phyloP scores from a whole-genome alignment of 2,113 vertebrate genomes.

The Marmota flaviventris region DNA sequence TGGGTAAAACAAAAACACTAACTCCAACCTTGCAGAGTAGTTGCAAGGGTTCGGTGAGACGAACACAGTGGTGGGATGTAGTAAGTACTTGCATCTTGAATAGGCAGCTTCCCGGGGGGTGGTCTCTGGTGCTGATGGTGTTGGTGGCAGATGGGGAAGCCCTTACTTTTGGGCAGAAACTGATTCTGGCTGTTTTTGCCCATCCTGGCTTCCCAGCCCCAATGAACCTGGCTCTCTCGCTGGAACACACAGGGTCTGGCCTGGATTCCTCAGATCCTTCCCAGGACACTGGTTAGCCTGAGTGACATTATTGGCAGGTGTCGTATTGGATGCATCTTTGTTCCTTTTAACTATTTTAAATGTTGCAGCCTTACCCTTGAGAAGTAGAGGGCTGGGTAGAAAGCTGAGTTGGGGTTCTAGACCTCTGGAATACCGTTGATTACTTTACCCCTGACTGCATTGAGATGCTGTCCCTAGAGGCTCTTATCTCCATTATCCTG shows the following conservation, averaged over 20 bases:
- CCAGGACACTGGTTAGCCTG: not conserved
- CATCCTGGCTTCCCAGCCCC: not conserved
- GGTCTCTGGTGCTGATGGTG: not conserved
- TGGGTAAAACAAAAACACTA: not conserved
- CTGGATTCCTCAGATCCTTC: not conserved
- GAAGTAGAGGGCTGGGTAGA: not conserved
- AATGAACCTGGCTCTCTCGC: not conserved
- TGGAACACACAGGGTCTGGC: not conserved
- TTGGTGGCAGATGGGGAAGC: not conserved
- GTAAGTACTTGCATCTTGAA: not conserved
- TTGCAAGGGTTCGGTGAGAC: not conserved
- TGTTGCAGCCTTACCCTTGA: not conserved
- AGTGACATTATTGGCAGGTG: too few species aligned
- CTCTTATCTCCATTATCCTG: not conserved
- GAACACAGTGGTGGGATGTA: accelerated
- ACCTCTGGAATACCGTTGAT: not conserved
- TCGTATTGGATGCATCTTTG: not conserved
- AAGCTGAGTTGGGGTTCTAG: too few species aligned
- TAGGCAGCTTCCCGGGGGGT: not conserved
- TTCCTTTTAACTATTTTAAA: not conserved
- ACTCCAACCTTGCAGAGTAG: not conserved
- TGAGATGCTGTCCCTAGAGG: not conserved
- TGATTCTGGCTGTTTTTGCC: not conserved
- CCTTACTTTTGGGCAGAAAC: not conserved
- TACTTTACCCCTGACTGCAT: not conserved